Evolutionary conservation across 2,797 vertebrate species (phyloP), one percentile per base, ranked within the genome.

Genomic region (Pogoniulus pusillus): DNA sequence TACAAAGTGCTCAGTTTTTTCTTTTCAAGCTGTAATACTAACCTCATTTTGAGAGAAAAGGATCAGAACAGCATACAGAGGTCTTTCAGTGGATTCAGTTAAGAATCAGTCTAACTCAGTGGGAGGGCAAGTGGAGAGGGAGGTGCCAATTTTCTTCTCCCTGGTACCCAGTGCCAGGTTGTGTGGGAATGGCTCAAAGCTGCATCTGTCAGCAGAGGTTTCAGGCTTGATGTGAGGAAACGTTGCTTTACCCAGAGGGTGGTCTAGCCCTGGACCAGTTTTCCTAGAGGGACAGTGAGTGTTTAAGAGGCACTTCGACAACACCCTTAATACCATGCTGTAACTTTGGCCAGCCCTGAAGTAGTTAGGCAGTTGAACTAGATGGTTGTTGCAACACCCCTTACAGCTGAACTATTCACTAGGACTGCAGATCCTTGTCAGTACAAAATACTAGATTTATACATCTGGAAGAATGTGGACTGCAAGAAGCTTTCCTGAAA

Each of bases 151-250:
- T 12, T 19, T 20, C 47, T 81, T 37, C 53, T 47, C 24, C 24
- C 39, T 5, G 0, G 13, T 8, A 9, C 2, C 7, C 62, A 65
- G 11, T 13, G 29, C 12, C 16, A 79, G 9, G 30, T 26, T 1
- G 0, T 0, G 1, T 7, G 9, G 24, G 18, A 2, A 49, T 23
- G 47, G 47, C 47, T 49, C 47, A 24, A 49, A 49, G 47, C 47
- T 49, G 47, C 47, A 49, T 58, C 9, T 6, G 0, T 69, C 20
- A 2, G 1, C 3, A 1, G 3, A 14, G 6, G 14, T 24, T 19
- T 87, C 30, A 8, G 15, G 51, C 15, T 32, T 1, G 0, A 70
- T 2, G 10, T 2, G 2, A 70, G 4, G 24, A 18, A 60, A 4
- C 10, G 55, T 8, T 60, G 58, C 35, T 43, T 45, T 51, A 55